These are phyloP conservation scores for Drosophila kanapiae DNA, from an alignment of 1,140 invertebrate genomes.

Conservation along the genomic window DNA sequence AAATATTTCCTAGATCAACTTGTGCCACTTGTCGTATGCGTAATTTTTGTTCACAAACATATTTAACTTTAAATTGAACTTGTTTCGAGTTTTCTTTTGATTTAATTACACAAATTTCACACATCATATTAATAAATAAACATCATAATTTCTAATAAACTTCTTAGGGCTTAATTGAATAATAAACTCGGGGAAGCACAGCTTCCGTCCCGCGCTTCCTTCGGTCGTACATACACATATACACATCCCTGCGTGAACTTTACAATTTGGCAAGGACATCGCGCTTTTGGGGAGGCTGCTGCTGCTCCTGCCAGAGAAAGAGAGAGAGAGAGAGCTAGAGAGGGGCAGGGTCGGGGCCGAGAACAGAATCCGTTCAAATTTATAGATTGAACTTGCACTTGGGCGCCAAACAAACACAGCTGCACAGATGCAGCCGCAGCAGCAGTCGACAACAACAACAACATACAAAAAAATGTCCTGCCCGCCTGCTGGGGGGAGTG, in stretches of 20 bases:
- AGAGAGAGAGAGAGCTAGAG: background rate
- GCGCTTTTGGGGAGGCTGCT: constrained; percentile 8
- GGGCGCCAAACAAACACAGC: constrained; percentile 63
- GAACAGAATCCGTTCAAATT: constrained; percentile 77
- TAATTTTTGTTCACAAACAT: background rate
- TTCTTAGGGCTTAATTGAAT: no score
- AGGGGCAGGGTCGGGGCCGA: constrained; percentile 65
- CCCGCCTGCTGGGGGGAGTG: background rate
- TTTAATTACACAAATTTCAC: background rate
- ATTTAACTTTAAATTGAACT: background rate
- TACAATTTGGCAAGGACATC: constrained; percentile 71
- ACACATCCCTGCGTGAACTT: constrained; percentile 55
- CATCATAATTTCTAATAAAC: no score
- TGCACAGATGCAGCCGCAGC: constrained; percentile 6
- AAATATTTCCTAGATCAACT: no score
- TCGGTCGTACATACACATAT: no score
- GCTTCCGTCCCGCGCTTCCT: no score
- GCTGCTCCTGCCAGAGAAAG: background rate
- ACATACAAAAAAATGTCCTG: constrained; percentile 28
- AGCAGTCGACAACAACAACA: constrained; percentile 30
- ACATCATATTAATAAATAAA: no score
- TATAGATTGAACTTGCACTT: constrained; percentile 83
- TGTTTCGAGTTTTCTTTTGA: background rate
- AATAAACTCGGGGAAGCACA: no score
- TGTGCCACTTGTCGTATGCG: constrained; percentile 6